These are phyloP conservation scores for Nezara viridula DNA, from an alignment of 2,888 invertebrate species.

Conservation along the genomic window DNA sequence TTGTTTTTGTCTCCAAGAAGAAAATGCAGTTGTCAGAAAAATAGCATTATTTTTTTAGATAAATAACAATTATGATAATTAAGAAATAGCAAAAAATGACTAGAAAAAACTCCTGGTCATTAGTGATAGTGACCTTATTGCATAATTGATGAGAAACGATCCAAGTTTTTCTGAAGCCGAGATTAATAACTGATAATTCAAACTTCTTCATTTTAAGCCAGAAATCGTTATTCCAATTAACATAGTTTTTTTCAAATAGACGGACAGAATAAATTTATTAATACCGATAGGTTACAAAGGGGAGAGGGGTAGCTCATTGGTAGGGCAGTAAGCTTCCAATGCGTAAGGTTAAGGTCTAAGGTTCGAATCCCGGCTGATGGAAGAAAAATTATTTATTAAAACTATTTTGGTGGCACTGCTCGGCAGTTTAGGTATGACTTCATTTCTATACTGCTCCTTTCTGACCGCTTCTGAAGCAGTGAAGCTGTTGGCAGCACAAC, in stretches of 20 bases:
- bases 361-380: too few relatives aligned
- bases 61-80: neutral
- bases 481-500: too few relatives aligned
- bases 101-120: neutral
- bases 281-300: neutral
- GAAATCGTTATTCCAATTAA: neutral
- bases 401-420: too few relatives aligned
- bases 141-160: neutral
- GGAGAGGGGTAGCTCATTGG: too few relatives aligned
- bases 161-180: neutral
- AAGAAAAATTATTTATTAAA: too few relatives aligned
- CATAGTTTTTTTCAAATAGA: neutral
- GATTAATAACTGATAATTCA: neutral
- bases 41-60: neutral
- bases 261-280: neutral
- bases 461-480: too few relatives aligned
- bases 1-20: too few relatives aligned
- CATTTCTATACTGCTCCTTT: too few relatives aligned
- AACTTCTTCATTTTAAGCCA: neutral
- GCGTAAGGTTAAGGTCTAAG: too few relatives aligned
- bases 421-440: too few relatives aligned
- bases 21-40: too few relatives aligned
- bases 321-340: too few relatives aligned
- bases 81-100: neutral
- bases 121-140: neutral